Evolutionary conservation across 2,888 invertebrate species (phyloP), one percentile per base, ranked within the genome.

Genomic region (Hoplodrina ambigua): DNA sequence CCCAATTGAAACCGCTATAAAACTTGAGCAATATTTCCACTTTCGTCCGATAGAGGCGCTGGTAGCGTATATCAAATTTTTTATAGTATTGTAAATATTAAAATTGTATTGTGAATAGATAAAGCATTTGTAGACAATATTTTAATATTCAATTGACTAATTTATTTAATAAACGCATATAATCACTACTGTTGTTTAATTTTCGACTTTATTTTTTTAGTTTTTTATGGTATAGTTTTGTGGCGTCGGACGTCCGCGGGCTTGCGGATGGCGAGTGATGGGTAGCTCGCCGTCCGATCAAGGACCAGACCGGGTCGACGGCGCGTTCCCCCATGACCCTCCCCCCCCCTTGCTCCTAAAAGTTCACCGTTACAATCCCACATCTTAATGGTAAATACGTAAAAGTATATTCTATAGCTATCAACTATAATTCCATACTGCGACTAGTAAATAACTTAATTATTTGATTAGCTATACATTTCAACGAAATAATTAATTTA

Each of bases 81-180:
- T 1, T 8, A 10, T 19, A 59, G n/a, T 46, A 6, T 19, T 76
- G 76, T 73, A 69, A 57, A 61, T 73, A 69, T 33, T 10, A 5
- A 55, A 53, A 69, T 41, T 0, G 46, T 75, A 49, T 44, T 64
- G 63, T 70, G 58, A 66, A 78, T 8, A 72, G 57, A 59, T 17
- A 67, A 54, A 67, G 80, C 76, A 79, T 81, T 82, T 82, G 44
- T 82, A 80, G 80, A 77, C 30, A 56, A 62, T 83, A 83, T 80
- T 82, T 83, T 80, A 80, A 13, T 69, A 76, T 75, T 11, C n/a
- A 59, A 80, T 64, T 63, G 59, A 77, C 30, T 75, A 75, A 83
- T 71, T 84, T 76, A 72, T 78, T 76, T 71, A 83, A 80, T 78
- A 82, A 83, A 83, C 55, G 37, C 37, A 7, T 69, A 19, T 83